phyloP scores from a whole-genome alignment of 2,888 invertebrate species.

The Calameuta idolon region DNA sequence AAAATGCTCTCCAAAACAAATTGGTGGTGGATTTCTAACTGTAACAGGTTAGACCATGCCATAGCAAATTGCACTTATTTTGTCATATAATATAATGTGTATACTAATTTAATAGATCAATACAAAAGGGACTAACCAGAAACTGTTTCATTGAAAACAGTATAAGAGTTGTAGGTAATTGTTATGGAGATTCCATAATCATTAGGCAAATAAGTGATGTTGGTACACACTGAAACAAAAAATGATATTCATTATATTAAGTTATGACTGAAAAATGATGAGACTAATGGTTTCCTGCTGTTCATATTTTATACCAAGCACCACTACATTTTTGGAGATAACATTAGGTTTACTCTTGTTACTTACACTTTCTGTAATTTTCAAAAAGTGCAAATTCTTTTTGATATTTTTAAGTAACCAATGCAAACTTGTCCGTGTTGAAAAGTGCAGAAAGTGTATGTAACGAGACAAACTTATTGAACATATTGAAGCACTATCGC shows the following conservation, averaged over 20 bases:
- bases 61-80: not conserved
- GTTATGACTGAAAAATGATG: not conserved
- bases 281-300: too few relatives aligned
- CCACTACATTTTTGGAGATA: not conserved
- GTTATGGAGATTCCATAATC: constrained; percentile 54
- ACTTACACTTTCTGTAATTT: too few relatives aligned
- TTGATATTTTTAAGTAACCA: too few relatives aligned
- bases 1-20: constrained; percentile 51
- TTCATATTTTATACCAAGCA: not conserved
- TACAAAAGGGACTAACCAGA: constrained; percentile 43
- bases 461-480: too few relatives aligned
- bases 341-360: too few relatives aligned
- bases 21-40: constrained; percentile 57
- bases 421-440: too few relatives aligned
- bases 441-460: too few relatives aligned
- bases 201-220: constrained; percentile 48
- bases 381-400: too few relatives aligned
- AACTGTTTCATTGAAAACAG: constrained; percentile 53
- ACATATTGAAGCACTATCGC: not conserved
- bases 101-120: too few relatives aligned
- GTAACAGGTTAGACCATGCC: not conserved
- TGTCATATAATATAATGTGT: not conserved
- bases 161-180: constrained; percentile 43
- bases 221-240: constrained; percentile 49
- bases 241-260: not conserved